Conservation (phyloP, 2,888 invertebrate genomes). For the Oligia strigilis region DNA sequence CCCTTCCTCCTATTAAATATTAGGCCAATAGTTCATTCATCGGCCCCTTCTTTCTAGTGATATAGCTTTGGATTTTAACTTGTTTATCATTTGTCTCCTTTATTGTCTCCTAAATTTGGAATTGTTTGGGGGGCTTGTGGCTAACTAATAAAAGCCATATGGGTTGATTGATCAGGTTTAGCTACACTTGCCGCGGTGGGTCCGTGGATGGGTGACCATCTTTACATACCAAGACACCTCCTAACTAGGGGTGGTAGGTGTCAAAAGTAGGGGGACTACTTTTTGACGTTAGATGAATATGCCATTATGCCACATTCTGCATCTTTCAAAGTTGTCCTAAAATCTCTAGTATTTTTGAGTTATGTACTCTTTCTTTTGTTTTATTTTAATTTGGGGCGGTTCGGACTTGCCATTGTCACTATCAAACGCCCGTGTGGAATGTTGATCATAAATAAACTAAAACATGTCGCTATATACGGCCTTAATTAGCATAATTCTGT, state of each 20-base stretch:
- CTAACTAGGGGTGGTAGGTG: no score
- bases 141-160: not conserved
- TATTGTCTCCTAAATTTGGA: not conserved
- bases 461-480: conserved; percentile 8
- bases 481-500: conserved; percentile 13
- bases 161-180: not conserved
- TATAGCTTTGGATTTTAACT: not conserved
- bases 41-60: conserved; percentile 8
- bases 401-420: not conserved
- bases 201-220: not conserved
- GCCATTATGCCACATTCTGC: no score
- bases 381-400: not conserved
- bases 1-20: conserved; percentile 58
- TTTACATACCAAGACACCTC: not conserved
- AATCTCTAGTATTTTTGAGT: no score
- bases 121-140: not conserved
- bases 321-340: not conserved
- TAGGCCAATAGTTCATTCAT: conserved; percentile 44
- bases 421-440: not conserved
- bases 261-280: no score
- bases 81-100: not conserved
- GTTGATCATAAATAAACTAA: not conserved
- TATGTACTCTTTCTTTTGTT: not conserved
- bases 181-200: no score
- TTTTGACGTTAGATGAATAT: not conserved